phyloP scores from a whole-genome alignment of 2,797 vertebrate genomes.

The Heteromormyrus szaboi region DNA sequence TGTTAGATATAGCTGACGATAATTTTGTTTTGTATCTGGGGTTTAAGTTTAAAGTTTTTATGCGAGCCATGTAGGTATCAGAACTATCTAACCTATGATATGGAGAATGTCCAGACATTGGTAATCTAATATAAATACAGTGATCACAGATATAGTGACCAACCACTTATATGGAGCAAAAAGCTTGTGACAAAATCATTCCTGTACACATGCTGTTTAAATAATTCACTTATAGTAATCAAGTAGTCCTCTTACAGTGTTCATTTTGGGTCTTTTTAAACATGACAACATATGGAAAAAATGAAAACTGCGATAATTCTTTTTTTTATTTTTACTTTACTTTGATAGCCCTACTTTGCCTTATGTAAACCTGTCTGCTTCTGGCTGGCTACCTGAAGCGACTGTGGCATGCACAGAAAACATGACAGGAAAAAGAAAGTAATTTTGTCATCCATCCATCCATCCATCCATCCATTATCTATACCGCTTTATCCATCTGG shows the following conservation, averaged over 20 bases:
- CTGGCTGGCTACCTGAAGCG: background rate
- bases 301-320: background rate
- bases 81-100: background rate
- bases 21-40: background rate
- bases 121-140: background rate
- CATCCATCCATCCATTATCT: no score
- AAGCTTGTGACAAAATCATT: background rate
- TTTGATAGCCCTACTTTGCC: background rate
- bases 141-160: background rate
- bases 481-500: no score
- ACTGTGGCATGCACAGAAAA: no score
- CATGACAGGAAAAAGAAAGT: no score
- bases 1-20: background rate
- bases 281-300: background rate
- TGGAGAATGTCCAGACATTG: background rate
- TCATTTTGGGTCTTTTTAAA: background rate
- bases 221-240: background rate
- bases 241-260: background rate
- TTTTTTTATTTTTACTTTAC: background rate
- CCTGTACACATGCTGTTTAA: background rate
- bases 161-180: background rate
- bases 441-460: no score
- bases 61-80: background rate
- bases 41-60: background rate
- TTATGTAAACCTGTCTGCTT: background rate